Evolutionary conservation across 2,113 vertebrate genomes (phyloP), one percentile per base, ranked within the genome.

Genomic region (Sinocyclocheilus grahami): DNA sequence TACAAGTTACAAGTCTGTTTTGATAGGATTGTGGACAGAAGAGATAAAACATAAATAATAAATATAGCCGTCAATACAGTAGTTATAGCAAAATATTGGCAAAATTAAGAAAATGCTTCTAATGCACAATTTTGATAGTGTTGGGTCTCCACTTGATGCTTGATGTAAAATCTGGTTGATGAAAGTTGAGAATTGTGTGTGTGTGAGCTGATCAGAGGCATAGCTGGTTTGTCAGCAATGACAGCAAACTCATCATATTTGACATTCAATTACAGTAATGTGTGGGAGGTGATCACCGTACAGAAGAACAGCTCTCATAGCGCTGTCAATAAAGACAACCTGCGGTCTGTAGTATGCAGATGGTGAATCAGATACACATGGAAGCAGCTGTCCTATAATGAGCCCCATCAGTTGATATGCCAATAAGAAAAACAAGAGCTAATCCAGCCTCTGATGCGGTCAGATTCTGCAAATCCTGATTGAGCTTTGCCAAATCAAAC

Each of bases 251-350:
- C 20, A 78, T 78, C 51, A 79, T 37, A 79, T 79, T 60, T 79
- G 77, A 79, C 77, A 79, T 79, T 79, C 27, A 79, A 51, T 48
- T 76, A 51, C 74, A 76, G 42, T 48, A 76, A 76, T 76, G 74
- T 76, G 74, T 48, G 42, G 74, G 74, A 76, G 74, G 74, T 24
- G 24, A 46, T 24, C 5, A 16, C 33, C 39, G 30, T 33, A 33
- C 30, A 33, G 30, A 33, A 33, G 30, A 33, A 33, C 30, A 33
- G 30, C 30, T 33, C 30, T 37, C 37, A 20, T 58, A 18, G 53
- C 46, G 18, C 53, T 79, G 8, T 20, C 27, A 60, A 37, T 79
- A 20, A 60, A 22, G 18, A 1, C 13, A 79, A 33, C 14, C 27
- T 58, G 77, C 75, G 16, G 77, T 55, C 51, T 55, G 37, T 76